phyloP scores from a whole-genome alignment of 2,888 invertebrate species.

The Glaucopsyche alexis region DNA sequence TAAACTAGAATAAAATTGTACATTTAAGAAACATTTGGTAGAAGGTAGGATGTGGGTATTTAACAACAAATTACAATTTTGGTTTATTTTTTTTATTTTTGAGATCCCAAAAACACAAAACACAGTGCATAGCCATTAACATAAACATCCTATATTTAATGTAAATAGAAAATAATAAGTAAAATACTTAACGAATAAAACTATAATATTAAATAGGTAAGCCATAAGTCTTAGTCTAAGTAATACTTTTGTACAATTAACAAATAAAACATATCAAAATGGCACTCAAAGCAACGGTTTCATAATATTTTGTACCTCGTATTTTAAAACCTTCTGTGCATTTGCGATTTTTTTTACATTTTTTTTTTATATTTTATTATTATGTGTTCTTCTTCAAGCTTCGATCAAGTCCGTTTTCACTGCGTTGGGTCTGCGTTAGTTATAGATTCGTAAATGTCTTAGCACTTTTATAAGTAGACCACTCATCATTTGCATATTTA shows the following conservation, averaged over 20 bases:
- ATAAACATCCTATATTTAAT: neutral
- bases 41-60: no score
- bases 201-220: neutral
- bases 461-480: slow-evolving; percentile 10
- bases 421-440: slow-evolving; percentile 44
- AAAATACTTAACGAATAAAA: neutral
- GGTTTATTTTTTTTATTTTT: slow-evolving; percentile 73
- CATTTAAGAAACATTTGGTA: no score
- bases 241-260: slow-evolving; percentile 32
- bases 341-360: slow-evolving; percentile 53
- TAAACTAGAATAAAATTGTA: no score
- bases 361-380: slow-evolving; percentile 58
- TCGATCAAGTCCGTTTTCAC: slow-evolving; percentile 58
- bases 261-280: slow-evolving; percentile 51
- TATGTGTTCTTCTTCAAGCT: slow-evolving; percentile 45
- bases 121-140: slow-evolving; percentile 56
- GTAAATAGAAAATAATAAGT: neutral
- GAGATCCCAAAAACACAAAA: slow-evolving; percentile 80
- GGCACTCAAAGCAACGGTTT: slow-evolving; percentile 73
- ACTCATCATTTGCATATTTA: neutral
- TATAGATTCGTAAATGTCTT: slow-evolving; percentile 11
- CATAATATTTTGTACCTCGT: slow-evolving; percentile 38
- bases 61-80: slow-evolving; percentile 36
- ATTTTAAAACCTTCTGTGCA: slow-evolving; percentile 42
- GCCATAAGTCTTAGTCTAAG: slow-evolving; percentile 28